Conservation (phyloP, 2,113 vertebrate species). For the Cairina moschata region DNA sequence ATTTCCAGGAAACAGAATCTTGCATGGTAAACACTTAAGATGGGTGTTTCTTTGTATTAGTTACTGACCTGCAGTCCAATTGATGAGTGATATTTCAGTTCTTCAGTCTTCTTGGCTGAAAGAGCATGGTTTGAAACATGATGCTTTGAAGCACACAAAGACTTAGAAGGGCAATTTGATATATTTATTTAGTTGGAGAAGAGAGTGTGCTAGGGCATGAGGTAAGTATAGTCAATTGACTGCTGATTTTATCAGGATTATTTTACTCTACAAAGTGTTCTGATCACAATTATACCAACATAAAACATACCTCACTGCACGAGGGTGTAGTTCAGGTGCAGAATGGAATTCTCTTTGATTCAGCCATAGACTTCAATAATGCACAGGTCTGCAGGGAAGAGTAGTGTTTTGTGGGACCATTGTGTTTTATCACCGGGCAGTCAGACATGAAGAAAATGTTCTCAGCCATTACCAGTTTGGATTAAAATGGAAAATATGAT, state of each 20-base stretch:
- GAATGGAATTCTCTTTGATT: not conserved
- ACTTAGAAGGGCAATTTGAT: not conserved
- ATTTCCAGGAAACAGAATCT: not conserved
- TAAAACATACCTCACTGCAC: not conserved
- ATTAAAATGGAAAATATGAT: slow-evolving; percentile 14
- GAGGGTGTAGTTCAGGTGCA: not conserved
- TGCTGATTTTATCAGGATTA: slow-evolving; percentile 18
- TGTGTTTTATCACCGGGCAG: not conserved
- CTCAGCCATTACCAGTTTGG: not conserved
- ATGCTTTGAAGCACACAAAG: not conserved
- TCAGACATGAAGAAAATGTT: not conserved
- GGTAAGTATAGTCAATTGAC: not conserved
- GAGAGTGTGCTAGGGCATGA: not conserved
- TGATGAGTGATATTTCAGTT: not conserved
- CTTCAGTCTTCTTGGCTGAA: accelerated
- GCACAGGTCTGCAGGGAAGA: not conserved
- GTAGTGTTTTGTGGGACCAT: not conserved
- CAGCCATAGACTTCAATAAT: not conserved
- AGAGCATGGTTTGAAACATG: not conserved
- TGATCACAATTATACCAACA: not conserved
- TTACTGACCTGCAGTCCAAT: not conserved
- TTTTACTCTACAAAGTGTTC: not conserved
- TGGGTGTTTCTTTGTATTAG: not conserved
- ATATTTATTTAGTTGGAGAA: not conserved
- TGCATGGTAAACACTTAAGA: not conserved